phyloP scores from a whole-genome alignment of 2,888 invertebrate genomes.

The Corbicula japonica region DNA sequence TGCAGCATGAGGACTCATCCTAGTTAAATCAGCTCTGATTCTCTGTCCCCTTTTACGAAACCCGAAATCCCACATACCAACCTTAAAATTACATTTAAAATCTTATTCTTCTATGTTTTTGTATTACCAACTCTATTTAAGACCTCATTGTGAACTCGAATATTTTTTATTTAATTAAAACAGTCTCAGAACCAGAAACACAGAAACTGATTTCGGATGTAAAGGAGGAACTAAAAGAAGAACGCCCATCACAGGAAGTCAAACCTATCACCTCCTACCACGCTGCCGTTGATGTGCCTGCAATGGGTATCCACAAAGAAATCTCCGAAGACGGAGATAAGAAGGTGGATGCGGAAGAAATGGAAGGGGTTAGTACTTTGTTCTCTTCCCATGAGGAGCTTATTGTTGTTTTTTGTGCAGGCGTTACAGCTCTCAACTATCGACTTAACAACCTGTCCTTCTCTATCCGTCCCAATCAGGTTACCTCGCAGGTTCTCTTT shows the following conservation, averaged over 20 bases:
- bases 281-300: constrained; percentile 61
- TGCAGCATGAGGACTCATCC: too few species aligned
- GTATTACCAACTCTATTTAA: too few species aligned
- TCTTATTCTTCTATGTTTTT: too few species aligned
- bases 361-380: background rate
- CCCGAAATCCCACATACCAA: background rate
- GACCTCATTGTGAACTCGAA: background rate
- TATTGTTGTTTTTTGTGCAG: too few species aligned
- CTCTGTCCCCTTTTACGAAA: too few species aligned
- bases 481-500: too few species aligned
- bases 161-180: constrained; percentile 18
- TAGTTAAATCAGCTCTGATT: too few species aligned
- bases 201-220: constrained; percentile 58
- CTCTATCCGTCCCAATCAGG: too few species aligned
- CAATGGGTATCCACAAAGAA: constrained; percentile 51
- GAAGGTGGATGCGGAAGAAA: background rate
- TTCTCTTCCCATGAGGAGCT: too few species aligned
- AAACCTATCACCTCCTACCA: constrained; percentile 46
- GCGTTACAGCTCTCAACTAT: too few species aligned
- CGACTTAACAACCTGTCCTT: too few species aligned
- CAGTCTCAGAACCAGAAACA: constrained; percentile 57
- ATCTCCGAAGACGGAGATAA: constrained; percentile 24
- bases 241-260: constrained; percentile 31
- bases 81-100: too few species aligned
- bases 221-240: constrained; percentile 50